phyloP scores from a whole-genome alignment of 2,113 vertebrate genomes.

The Panthera leo region DNA sequence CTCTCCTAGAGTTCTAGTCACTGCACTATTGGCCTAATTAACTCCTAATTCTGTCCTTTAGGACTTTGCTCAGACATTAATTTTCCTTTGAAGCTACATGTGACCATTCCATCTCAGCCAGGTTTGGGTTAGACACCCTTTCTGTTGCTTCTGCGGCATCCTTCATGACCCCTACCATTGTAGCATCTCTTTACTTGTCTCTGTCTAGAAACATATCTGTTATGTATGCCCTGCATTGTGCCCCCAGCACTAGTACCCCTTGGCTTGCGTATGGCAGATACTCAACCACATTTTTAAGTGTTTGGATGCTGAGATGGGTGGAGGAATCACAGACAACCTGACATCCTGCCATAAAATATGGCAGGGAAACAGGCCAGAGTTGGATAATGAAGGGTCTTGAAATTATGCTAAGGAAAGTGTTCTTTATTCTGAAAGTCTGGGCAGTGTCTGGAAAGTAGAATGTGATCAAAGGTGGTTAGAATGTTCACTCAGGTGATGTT shows the following conservation, averaged over 20 bases:
- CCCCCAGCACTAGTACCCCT: too few relatives aligned
- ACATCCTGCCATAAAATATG: not conserved
- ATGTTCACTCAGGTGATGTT: not conserved
- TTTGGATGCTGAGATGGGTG: not conserved
- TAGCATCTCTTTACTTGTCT: not conserved
- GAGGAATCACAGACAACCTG: not conserved
- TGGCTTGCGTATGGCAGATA: not conserved
- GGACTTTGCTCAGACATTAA: not conserved
- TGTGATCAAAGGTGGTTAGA: not conserved
- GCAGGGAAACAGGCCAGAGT: not conserved
- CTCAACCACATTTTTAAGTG: not conserved
- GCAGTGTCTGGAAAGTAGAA: rapidly evolving
- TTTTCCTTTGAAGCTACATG: not conserved
- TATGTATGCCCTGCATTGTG: not conserved
- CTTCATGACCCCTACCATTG: rapidly evolving
- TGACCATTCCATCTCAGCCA: not conserved
- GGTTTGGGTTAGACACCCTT: not conserved
- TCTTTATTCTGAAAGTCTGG: not conserved
- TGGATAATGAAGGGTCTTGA: not conserved
- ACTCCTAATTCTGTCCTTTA: not conserved
- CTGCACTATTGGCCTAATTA: rapidly evolving
- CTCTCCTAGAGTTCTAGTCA: rapidly evolving
- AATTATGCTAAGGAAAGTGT: not conserved
- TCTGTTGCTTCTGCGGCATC: not conserved
- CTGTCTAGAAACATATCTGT: not conserved